Percentiles rank a stretch among this genome's conserved stretches.
phyloP scores from a whole-genome alignment of 2,113 vertebrate species.

The Lates calcarifer region DNA sequence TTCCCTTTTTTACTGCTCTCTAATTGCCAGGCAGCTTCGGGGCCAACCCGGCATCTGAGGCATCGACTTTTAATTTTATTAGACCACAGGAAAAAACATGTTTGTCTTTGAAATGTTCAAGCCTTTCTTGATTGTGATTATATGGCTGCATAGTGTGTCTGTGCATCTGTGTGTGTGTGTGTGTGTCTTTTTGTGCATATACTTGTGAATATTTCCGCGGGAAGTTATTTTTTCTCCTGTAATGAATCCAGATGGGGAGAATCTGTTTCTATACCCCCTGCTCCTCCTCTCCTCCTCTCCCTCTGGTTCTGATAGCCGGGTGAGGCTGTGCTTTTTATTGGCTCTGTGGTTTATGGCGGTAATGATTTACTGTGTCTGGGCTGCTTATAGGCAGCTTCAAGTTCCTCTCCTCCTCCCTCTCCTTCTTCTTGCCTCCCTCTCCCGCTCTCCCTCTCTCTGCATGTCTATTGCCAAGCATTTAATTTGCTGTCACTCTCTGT shows the following conservation, averaged over 20 bases:
- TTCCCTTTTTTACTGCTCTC: conserved; percentile 85
- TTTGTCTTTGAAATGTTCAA: conserved; percentile 88
- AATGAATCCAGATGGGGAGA: conserved; percentile 86
- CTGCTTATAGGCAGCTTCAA: conserved; percentile 72
- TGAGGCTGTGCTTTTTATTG: conserved; percentile 81
- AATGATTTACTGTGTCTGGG: conserved; percentile 81
- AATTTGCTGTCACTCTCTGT: conserved; percentile 70
- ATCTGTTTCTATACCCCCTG: conserved; percentile 76
- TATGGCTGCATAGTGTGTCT: conserved; percentile 67
- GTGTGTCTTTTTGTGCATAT: conserved; percentile 32
- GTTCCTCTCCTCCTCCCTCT: conserved; percentile 67
- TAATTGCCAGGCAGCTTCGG: conserved; percentile 84
- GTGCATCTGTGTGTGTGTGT: conserved; percentile 32
- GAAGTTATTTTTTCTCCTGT: conserved; percentile 79
- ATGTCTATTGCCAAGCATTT: conserved; percentile 62
- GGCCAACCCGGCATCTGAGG: conserved; percentile 79
- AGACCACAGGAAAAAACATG: conserved; percentile 90
- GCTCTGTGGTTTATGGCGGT: conserved; percentile 79
- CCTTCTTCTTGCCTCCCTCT: conserved; percentile 13
- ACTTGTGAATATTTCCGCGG: conserved; percentile 61
- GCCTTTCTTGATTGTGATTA: conserved; percentile 84
- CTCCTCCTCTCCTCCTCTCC: conserved; percentile 60
- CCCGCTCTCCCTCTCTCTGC: conserved; percentile 15
- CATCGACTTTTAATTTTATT: conserved; percentile 87
- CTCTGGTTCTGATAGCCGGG: conserved; percentile 77